Evolutionary conservation across 2,888 invertebrate genomes (phyloP).

Genomic region (Acutogordius australiensis): DNA sequence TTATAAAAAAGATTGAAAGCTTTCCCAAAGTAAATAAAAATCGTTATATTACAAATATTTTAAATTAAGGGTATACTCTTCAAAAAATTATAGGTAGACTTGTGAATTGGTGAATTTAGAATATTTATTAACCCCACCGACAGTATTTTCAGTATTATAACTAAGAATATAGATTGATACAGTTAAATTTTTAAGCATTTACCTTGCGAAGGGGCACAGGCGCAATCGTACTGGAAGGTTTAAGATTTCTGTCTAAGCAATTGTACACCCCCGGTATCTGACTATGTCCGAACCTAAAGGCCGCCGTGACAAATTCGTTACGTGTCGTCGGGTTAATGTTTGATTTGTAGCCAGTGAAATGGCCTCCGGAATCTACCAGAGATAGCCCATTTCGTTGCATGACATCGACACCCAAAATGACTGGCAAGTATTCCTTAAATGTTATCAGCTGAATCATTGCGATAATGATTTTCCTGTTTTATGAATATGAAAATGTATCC

Average conservation of each 20-base stretch:
- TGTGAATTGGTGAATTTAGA: too few species aligned
- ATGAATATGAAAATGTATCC: too few species aligned
- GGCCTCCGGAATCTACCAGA: not conserved
- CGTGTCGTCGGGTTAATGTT: not conserved
- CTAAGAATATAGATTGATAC: too few species aligned
- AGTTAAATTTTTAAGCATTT: not conserved
- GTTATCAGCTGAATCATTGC: not conserved
- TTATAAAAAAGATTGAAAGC: too few species aligned
- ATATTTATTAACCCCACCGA: too few species aligned
- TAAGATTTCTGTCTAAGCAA: not conserved
- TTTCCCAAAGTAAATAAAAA: too few species aligned
- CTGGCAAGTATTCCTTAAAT: not conserved
- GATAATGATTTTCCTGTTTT: not conserved
- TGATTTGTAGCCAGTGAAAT: not conserved
- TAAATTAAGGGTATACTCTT: too few species aligned
- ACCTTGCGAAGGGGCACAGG: not conserved
- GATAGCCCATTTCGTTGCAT: not conserved
- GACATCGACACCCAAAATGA: not conserved
- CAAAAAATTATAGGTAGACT: too few species aligned
- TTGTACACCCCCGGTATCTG: not conserved
- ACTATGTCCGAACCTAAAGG: slow-evolving; percentile 4
- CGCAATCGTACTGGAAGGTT: not conserved
- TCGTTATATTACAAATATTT: too few species aligned
- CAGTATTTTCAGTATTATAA: too few species aligned
- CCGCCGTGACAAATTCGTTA: not conserved